Conservation (phyloP, 2,888 invertebrate genomes). For the Xanthorhoe designata region DNA sequence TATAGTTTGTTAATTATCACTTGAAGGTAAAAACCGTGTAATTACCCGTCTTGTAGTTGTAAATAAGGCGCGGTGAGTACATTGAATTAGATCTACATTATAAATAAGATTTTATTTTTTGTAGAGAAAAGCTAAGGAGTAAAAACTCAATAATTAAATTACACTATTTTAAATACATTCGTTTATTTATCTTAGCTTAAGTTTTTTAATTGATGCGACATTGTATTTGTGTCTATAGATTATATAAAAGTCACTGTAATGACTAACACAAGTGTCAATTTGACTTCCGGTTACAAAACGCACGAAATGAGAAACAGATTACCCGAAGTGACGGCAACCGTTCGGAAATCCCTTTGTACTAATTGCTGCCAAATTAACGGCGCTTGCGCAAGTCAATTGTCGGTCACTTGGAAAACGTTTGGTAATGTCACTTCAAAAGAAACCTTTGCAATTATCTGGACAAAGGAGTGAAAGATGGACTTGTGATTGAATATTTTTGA, state of each 20-base stretch:
- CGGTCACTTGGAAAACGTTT: conserved; percentile 35
- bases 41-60: conserved; percentile 40
- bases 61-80: conserved; percentile 32
- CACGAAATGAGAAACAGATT: conserved; percentile 23
- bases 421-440: conserved; percentile 56
- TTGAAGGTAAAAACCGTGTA: conserved; percentile 34
- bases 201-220: too few relatives aligned
- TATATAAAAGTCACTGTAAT: background rate
- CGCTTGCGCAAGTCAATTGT: conserved; percentile 47
- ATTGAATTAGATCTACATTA: conserved; percentile 34
- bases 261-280: background rate
- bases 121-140: conserved; percentile 12
- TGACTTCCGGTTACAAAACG: background rate
- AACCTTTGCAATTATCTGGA: conserved; percentile 44
- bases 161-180: background rate
- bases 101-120: conserved; percentile 19
- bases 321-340: conserved; percentile 47
- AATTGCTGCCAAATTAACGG: conserved; percentile 65
- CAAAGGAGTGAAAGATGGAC: conserved; percentile 9
- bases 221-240: background rate
- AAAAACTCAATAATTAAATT: conserved; percentile 3
- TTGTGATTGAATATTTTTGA: conserved; percentile 1
- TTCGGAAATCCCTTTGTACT: conserved; percentile 59
- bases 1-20: conserved; percentile 1
- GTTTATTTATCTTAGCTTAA: too few relatives aligned